Percentiles rank a stretch among this genome's conserved stretches.
phyloP scores from a whole-genome alignment of 2,888 invertebrate species.

The Bruchidius siliquastri region DNA sequence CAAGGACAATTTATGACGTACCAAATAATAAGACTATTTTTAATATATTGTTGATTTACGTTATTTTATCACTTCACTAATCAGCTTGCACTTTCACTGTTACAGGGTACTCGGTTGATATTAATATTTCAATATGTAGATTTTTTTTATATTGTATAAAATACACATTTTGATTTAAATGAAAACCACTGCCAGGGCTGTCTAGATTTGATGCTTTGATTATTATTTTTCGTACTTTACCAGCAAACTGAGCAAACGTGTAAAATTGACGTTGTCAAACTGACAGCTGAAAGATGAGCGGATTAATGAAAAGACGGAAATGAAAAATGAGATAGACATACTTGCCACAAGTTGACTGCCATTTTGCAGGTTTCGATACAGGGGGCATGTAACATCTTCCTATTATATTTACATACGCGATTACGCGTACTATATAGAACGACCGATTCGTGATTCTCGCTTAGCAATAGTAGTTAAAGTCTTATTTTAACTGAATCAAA shows the following conservation, averaged over 20 bases:
- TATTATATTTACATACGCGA: too few species aligned
- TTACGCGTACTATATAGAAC: too few species aligned
- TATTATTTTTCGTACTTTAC: background rate
- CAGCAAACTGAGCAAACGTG: background rate
- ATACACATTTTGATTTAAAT: background rate
- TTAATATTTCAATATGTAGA: background rate
- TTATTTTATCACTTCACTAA: background rate
- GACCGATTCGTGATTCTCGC: too few species aligned
- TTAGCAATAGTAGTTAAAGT: too few species aligned
- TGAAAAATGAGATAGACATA: too few species aligned
- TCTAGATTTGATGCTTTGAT: background rate
- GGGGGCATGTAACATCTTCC: background rate
- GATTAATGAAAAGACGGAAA: too few species aligned
- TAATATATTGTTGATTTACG: background rate
- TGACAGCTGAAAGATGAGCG: background rate
- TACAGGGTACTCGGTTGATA: background rate
- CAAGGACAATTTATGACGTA: background rate
- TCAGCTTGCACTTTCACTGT: background rate
- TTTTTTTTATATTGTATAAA: background rate
- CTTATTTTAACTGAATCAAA: too few species aligned
- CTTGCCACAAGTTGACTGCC: background rate
- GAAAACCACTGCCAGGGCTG: background rate
- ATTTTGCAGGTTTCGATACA: background rate
- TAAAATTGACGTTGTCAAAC: background rate
- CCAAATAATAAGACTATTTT: background rate